Base-by-base conservation (phyloP, 92 coral and sea anemone genomes). In the Phenganax subtilis region DNA sequence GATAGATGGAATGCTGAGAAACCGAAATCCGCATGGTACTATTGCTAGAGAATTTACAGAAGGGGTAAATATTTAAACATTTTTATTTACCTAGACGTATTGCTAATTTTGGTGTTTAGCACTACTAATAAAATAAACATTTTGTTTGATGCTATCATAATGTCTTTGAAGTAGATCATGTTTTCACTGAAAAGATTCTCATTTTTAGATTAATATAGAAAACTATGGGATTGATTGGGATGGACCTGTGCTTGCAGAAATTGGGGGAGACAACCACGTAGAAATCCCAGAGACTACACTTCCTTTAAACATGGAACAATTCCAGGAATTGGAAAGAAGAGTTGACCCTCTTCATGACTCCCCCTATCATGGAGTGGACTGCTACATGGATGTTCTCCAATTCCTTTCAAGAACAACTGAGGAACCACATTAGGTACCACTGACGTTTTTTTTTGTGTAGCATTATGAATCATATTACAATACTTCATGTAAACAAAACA, bases 141-240 rank as follows among this genome's bases (percentile, higher is more conserved):
- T 37, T 37, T 37, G 47, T 37, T 37, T 37, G 4, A 37, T 1
- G 1, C 4, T 37, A 37, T n/a, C 47, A 37, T 37, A 37, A 37
- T 37, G 4, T 37, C 4, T 37, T 37, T 37, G 47, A 4, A 37
- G 4, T 37, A 37, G 47, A 37, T 1, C 47, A 37, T 4, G 4
- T 37, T 37, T 37, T 37, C 1, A 37, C 47, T 37, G 47, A 37
- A 1, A 37, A 37, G 47, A 37, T 37, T 37, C 47, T 37, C 47
- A 70, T 12, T 31, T 70, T 20, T 25, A 70, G 75, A 70, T 8
- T 70, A 51, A 70, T 16, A 8, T 31, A 0, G 75, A 70, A 1
- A 70, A 51, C 55, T 70, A 70, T 70, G 75, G 75, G 8, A 31
- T 70, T 70, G 75, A 70, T 16, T 70, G 75, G 75, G 75, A 70